phyloP scores from a whole-genome alignment of 2,797 vertebrate genomes.

The Ctenosaura bakeri region DNA sequence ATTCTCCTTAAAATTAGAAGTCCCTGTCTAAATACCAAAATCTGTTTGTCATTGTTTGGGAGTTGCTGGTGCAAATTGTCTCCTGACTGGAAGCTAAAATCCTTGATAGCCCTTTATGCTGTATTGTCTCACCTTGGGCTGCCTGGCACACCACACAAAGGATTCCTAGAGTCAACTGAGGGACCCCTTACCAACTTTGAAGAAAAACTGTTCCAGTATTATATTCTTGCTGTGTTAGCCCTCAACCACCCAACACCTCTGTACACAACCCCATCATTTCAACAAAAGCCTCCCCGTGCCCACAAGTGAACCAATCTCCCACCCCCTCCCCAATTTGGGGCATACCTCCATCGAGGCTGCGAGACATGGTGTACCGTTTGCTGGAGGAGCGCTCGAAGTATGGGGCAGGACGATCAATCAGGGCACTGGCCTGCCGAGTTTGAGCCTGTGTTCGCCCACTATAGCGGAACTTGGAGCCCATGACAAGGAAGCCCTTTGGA shows the following conservation, averaged over 20 bases:
- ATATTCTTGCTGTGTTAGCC: neutral
- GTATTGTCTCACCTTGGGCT: neutral
- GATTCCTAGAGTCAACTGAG: neutral
- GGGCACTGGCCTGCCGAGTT: constrained; percentile 94
- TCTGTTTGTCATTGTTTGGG: neutral
- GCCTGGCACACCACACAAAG: neutral
- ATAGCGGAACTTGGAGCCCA: constrained; percentile 99
- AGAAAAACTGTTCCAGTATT: neutral
- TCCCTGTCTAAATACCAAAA: neutral
- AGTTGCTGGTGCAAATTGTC: neutral
- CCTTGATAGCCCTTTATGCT: neutral
- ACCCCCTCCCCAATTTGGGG: constrained; percentile 49
- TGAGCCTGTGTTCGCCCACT: constrained; percentile 97
- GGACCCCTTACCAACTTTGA: neutral
- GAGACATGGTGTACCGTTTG: constrained; percentile 96
- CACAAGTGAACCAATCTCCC: constrained; percentile 44
- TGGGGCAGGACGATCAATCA: constrained; percentile 94
- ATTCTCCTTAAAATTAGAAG: neutral
- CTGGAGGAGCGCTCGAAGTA: constrained; percentile 96
- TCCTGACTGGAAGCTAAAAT: neutral
- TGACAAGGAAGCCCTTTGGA: constrained; percentile 96
- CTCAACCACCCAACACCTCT: neutral
- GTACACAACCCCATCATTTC: neutral
- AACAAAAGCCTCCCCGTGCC: constrained; percentile 21
- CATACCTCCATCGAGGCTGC: constrained; percentile 97